A percentile compares a stretch with the other conserved stretches of the same genome.
Conservation (phyloP, 2,888 invertebrate species). For the Zygogramma bicolorata region DNA sequence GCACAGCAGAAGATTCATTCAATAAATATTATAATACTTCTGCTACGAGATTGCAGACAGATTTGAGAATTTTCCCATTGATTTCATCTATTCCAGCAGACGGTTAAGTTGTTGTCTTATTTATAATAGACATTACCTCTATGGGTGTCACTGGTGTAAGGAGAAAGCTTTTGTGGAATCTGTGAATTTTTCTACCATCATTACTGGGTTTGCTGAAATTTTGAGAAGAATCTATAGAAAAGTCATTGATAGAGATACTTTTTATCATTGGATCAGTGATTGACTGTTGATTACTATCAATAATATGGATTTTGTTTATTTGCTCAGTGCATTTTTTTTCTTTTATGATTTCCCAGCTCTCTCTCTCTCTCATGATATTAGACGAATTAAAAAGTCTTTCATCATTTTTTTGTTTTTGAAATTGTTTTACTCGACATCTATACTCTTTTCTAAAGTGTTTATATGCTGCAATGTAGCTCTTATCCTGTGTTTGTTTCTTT, state of each 20-base stretch:
- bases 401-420: conserved; percentile 17
- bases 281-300: conserved; percentile 3
- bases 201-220: conserved; percentile 8
- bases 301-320: too few relatives aligned
- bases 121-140: too few relatives aligned
- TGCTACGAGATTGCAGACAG: too few relatives aligned
- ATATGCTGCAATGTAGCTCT: conserved; percentile 8
- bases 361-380: conserved; percentile 8
- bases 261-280: conserved; percentile 15
- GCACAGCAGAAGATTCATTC: too few relatives aligned
- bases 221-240: not conserved
- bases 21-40: too few relatives aligned
- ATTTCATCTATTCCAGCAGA: too few relatives aligned
- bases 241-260: conserved; percentile 3
- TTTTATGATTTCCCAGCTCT: conserved; percentile 2
- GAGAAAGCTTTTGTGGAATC: conserved; percentile 3
- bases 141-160: too few relatives aligned
- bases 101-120: too few relatives aligned
- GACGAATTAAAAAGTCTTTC: conserved; percentile 1
- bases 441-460: conserved; percentile 11
- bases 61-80: too few relatives aligned
- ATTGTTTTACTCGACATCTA: not conserved
- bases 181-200: conserved; percentile 10
- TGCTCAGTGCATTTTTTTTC: conserved; percentile 1
- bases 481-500: conserved; percentile 1